Evolutionary conservation across 53 echinoderm and acorn worm species (phyloP), one percentile per base, ranked within the genome.

Genomic region (Henricia sp.): DNA sequence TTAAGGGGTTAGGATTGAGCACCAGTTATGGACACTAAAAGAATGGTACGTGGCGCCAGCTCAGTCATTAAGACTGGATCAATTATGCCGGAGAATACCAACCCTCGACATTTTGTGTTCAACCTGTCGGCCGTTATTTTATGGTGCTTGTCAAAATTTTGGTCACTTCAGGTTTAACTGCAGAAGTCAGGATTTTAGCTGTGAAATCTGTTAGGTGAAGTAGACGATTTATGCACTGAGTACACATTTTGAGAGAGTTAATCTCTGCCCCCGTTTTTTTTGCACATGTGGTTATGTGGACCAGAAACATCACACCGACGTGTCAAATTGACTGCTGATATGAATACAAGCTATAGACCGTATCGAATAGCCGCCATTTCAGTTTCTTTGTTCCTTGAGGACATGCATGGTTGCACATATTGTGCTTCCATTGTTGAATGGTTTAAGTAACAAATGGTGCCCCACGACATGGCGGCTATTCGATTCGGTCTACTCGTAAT

Each of bases 91-190:
- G 51, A 17, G 25, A 21, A 2, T 34, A 32, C 71, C 13, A 33
- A 43, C 20, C 19, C 33, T 34, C 51, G 35, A 10, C 29, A 52
- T 28, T 70, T 50, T 50, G 52, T 71, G 71, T 50, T 60, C 33
- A 32, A 30, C 67, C 39, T 55, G 55, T 74, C 38, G 36, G 36
- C 74, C 12, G 36, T 74, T 56, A 56, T 39, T 74, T 74, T 74
- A 74, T 41, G 74, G 55, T 39, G 38, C 21, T 16, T 56, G 74
- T 74, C 74, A 74, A 74, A 14, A 55, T 74, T 74, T 38, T 56
- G 54, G 74, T 37, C 74, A 56, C 26, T 37, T 52, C 53, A 52
- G 20, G 5, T 48, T 16, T 19, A 13, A 19, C 3, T 14, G 26
- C 71, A 27, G 33, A 2, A 9, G 27, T 56, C 27, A 25, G 56